phyloP scores from a whole-genome alignment of 2,797 vertebrate genomes.

The Peromyscus attwateri region DNA sequence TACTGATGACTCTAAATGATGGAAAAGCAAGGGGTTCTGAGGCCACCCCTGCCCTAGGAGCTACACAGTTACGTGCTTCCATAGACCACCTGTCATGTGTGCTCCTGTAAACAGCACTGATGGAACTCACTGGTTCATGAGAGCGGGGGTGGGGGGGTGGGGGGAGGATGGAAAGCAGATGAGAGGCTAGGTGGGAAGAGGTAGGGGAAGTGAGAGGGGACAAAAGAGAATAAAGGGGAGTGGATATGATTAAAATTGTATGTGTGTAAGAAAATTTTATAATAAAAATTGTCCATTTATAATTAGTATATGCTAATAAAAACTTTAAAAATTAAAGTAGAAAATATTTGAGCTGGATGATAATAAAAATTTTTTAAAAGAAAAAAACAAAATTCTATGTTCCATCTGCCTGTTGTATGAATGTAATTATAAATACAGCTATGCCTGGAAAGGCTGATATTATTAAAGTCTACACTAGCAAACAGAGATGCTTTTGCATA shows the following conservation, averaged over 20 bases:
- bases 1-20: constrained; percentile 53
- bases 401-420: constrained; percentile 68
- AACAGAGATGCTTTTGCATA: constrained; percentile 67
- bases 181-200: background rate
- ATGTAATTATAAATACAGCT: constrained; percentile 72
- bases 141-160: background rate
- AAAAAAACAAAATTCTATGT: constrained; percentile 5
- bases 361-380: background rate
- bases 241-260: background rate
- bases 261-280: background rate
- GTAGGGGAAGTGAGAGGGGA: background rate
- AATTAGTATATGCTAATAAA: background rate
- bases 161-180: background rate
- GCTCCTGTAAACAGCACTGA: background rate
- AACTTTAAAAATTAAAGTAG: background rate
- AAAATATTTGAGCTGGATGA: background rate
- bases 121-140: background rate
- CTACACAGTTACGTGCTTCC: background rate
- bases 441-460: constrained; percentile 48
- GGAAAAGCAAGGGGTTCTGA: background rate
- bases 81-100: background rate
- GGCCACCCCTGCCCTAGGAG: background rate
- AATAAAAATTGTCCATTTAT: background rate
- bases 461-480: constrained; percentile 60
- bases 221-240: no score